phyloP scores from a whole-genome alignment of 1,140 invertebrate species.

The Thalassaphorura encarpata region DNA sequence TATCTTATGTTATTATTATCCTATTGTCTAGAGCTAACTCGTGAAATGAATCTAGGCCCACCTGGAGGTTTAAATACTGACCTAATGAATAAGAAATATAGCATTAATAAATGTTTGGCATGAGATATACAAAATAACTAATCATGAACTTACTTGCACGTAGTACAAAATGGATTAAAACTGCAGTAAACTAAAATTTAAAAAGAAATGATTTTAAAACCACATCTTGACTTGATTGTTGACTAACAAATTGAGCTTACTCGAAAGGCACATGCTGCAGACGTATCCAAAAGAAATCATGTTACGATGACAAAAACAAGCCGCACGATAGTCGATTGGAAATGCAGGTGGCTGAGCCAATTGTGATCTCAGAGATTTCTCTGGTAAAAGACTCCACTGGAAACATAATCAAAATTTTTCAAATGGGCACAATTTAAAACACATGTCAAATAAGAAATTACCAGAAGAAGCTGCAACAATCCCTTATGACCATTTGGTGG shows the following conservation, averaged over 20 bases:
- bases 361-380: constrained; percentile 63
- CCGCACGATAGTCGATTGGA: constrained; percentile 89
- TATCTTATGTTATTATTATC: too few species aligned
- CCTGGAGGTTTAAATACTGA: too few species aligned
- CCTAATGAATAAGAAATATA: too few species aligned
- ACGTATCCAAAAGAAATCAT: constrained; percentile 93
- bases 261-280: constrained; percentile 93
- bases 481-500: constrained; percentile 56
- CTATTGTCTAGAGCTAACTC: too few species aligned
- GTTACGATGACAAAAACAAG: constrained; percentile 96
- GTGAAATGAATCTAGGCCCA: too few species aligned
- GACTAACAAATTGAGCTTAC: constrained; percentile 45
- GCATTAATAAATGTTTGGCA: too few species aligned
- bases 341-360: constrained; percentile 77
- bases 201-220: constrained; percentile 33
- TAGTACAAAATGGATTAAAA: constrained; percentile 94
- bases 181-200: constrained; percentile 84
- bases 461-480: constrained; percentile 86
- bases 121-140: too few species aligned
- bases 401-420: constrained; percentile 27
- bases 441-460: constrained; percentile 38
- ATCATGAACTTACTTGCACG: too few species aligned
- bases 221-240: constrained; percentile 8
- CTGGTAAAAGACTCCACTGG: constrained; percentile 88
- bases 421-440: background rate